A percentile compares a stretch with the other conserved stretches of the same genome.
These are phyloP conservation scores for Cephalopachus bancanus DNA, from an alignment of 2,797 vertebrate genomes.

Conservation along the genomic window DNA sequence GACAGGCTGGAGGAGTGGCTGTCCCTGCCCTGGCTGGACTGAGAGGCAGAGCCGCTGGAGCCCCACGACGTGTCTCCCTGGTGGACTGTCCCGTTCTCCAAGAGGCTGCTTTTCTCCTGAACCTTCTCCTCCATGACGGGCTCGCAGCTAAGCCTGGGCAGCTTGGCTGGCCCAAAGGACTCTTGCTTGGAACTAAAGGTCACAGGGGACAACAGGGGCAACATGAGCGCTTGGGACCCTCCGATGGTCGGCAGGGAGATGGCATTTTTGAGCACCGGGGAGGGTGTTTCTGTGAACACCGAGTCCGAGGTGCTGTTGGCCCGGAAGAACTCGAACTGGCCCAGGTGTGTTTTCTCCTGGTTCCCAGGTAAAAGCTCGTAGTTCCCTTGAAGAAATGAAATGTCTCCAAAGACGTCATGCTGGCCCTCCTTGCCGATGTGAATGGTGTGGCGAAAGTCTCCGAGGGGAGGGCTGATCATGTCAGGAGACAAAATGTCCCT, in stretches of 20 bases:
- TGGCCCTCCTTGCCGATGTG: constrained; percentile 98
- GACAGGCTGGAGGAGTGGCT: constrained; percentile 93
- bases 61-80: constrained; percentile 89
- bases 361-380: constrained; percentile 96
- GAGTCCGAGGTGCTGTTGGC: constrained; percentile 97
- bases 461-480: constrained; percentile 99
- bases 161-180: constrained; percentile 89
- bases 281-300: constrained; percentile 95
- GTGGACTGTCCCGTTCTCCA: constrained; percentile 90
- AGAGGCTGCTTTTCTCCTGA: constrained; percentile 91
- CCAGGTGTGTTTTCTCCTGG: constrained; percentile 89
- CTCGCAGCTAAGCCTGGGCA: constrained; percentile 91
- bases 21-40: constrained; percentile 90
- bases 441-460: constrained; percentile 99
- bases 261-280: constrained; percentile 98
- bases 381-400: constrained; percentile 98
- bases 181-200: constrained; percentile 93
- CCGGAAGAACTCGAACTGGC: constrained; percentile 94
- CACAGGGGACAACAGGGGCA: constrained; percentile 94
- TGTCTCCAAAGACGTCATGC: constrained; percentile 97
- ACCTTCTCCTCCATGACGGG: constrained; percentile 93
- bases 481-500: constrained; percentile 98
- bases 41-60: constrained; percentile 89
- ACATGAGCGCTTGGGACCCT: constrained; percentile 96
- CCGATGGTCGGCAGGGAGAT: constrained; percentile 98